Evolutionary conservation across 2,888 invertebrate genomes (phyloP), one percentile per base, ranked within the genome.

Genomic region (Eupithecia subfuscata): DNA sequence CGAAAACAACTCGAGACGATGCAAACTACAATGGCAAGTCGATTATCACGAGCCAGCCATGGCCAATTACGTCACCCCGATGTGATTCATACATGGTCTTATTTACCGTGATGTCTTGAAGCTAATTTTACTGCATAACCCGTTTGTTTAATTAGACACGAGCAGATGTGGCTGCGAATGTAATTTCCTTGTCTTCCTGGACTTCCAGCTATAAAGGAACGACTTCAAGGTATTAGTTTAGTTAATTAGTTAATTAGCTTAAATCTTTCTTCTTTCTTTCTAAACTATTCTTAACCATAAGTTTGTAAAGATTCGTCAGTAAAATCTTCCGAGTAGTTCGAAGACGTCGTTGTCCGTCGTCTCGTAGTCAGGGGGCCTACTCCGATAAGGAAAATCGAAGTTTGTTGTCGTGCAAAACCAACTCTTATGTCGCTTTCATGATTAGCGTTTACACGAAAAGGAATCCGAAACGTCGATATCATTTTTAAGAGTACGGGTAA

Each of bases 21-120:
- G 34, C 75, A 9, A 64, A 67, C 69, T 72, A 40, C 69, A 68
- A 71, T 67, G 71, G 69, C 37, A 60, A 78, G 71, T 70, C 77
- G 76, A 79, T 80, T 72, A 75, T 75, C 78, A 77, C 70, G 37
- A 74, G 68, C 70, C 71, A 80, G 80, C 81, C 79, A 80, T 81
- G 56, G 70, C 63, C 12, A 69, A 30, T 81, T 76, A 77, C 82
- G 81, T 81, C 81, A 81, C 69, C 65, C 60, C 56, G 68, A 73
- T 52, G 70, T 77, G 74, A 75, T 68, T 75, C 75, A 81, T 64
- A 52, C 71, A 67, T 64, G 52, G 73, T 71, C 63, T 52, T 81
- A 77, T 80, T 80, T 80, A 79, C 79, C 69, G 73, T 74, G 74
- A 74, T 60, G 25, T 60, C 73, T 48, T 71, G 40, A 67, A 75